These are phyloP conservation scores for Hydrolagus colliei DNA, from an alignment of 2,797 vertebrate species.

Conservation along the genomic window DNA sequence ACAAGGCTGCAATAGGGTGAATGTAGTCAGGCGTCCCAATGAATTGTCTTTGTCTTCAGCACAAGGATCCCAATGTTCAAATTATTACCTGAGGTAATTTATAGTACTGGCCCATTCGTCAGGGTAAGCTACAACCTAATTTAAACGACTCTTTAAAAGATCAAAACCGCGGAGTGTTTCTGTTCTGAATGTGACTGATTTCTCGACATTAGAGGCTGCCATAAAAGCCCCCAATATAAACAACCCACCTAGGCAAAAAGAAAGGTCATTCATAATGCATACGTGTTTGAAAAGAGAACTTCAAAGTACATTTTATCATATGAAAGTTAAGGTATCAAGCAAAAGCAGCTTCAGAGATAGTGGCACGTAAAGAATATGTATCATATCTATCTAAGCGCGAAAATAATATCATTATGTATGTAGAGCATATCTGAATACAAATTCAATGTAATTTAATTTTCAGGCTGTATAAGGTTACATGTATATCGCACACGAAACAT, in stretches of 20 bases:
- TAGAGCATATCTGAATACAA: neutral
- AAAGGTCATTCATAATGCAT: neutral
- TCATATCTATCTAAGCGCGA: neutral
- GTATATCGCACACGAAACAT: neutral
- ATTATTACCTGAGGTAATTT: conserved; percentile 43
- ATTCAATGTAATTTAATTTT: too few species aligned
- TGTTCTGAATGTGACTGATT: conserved; percentile 26
- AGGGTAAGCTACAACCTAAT: conserved; percentile 40
- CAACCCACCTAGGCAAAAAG: neutral
- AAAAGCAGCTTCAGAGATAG: neutral
- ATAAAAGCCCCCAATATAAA: neutral
- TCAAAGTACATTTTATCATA: neutral
- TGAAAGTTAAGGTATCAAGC: too few species aligned
- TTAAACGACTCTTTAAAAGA: conserved; percentile 38
- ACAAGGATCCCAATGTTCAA: conserved; percentile 42
- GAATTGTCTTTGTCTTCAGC: conserved; percentile 31
- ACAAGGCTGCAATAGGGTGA: conserved; percentile 34
- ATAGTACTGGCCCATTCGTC: conserved; percentile 42
- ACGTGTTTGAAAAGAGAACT: neutral
- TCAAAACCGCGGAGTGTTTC: conserved; percentile 41
- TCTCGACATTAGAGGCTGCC: neutral
- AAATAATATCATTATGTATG: neutral
- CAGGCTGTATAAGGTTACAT: neutral
- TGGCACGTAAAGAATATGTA: neutral
- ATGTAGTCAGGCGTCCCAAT: conserved; percentile 33